These are phyloP conservation scores for Mormyrops boulengeri DNA, from an alignment of 2,797 vertebrate genomes.

Conservation along the genomic window DNA sequence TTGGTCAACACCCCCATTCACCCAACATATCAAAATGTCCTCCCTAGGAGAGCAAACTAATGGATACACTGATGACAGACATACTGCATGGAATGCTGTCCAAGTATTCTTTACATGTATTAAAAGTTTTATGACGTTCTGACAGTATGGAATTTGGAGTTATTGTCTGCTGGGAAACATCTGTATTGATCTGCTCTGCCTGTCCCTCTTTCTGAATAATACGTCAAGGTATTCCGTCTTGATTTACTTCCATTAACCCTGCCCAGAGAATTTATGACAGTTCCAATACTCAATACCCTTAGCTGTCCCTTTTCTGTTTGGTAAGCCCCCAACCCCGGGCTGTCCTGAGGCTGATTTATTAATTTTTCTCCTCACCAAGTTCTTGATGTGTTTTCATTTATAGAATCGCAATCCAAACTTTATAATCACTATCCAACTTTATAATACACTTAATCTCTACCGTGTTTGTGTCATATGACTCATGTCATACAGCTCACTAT, in stretches of 20 bases:
- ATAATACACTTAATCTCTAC: neutral
- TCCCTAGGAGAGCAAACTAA: neutral
- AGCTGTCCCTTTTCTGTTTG: neutral
- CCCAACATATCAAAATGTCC: neutral
- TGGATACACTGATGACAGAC: neutral
- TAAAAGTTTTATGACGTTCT: neutral
- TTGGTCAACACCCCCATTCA: neutral
- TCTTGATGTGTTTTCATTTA: neutral
- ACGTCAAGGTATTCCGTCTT: neutral
- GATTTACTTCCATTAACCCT: slow-evolving; percentile 5
- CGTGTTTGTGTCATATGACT: neutral
- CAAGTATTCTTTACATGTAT: slow-evolving; percentile 5
- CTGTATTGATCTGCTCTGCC: slow-evolving; percentile 2
- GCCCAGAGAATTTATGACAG: neutral
- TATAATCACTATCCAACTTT: neutral
- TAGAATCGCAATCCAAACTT: neutral
- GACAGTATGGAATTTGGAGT: neutral
- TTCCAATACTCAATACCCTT: slow-evolving; percentile 4
- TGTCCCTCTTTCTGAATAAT: neutral
- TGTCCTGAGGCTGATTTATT: neutral
- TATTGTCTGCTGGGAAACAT: neutral
- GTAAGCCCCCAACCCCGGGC: neutral
- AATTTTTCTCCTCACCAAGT: neutral
- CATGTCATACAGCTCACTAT: neutral
- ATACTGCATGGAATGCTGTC: neutral